Conservation (phyloP, 1,140 invertebrate species). For the Drosophila pachea region DNA sequence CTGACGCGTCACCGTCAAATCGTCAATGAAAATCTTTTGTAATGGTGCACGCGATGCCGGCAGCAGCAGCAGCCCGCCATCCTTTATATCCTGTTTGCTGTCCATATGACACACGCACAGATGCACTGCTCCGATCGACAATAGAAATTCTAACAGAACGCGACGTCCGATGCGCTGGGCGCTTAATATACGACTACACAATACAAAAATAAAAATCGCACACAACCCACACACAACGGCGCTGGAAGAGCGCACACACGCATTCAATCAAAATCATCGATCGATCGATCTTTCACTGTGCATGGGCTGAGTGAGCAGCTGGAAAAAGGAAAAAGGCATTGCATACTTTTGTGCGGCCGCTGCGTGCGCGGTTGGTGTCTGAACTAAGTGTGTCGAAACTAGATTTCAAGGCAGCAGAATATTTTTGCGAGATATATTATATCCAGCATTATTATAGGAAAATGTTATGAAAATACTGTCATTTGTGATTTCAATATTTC, state of each 20-base stretch:
- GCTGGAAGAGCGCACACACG: conserved; percentile 26
- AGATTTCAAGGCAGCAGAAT: too few species aligned
- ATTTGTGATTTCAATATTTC: too few species aligned
- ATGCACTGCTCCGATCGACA: conserved; percentile 8
- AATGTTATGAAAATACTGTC: too few species aligned
- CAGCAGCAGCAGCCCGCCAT: conserved; percentile 46
- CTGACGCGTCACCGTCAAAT: conserved; percentile 45
- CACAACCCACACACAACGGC: conserved; percentile 24
- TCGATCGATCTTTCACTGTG: conserved; percentile 17
- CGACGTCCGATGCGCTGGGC: conserved; percentile 52
- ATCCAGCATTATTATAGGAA: not conserved
- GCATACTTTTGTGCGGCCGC: conserved; percentile 42
- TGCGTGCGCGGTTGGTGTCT: conserved; percentile 7
- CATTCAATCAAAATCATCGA: conserved; percentile 26
- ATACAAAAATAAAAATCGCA: not conserved
- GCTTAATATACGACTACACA: conserved; percentile 53
- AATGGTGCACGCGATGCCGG: conserved; percentile 23
- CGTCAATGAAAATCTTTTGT: conserved; percentile 68
- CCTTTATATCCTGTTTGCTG: conserved; percentile 49
- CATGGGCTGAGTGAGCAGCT: too few species aligned
- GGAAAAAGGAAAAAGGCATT: not conserved
- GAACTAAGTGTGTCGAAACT: not conserved
- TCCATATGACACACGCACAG: conserved; percentile 27
- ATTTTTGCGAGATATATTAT: not conserved
- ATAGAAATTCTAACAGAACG: conserved; percentile 2